Conservation (phyloP, 2,888 invertebrate species). For the Drosophila phalerata region DNA sequence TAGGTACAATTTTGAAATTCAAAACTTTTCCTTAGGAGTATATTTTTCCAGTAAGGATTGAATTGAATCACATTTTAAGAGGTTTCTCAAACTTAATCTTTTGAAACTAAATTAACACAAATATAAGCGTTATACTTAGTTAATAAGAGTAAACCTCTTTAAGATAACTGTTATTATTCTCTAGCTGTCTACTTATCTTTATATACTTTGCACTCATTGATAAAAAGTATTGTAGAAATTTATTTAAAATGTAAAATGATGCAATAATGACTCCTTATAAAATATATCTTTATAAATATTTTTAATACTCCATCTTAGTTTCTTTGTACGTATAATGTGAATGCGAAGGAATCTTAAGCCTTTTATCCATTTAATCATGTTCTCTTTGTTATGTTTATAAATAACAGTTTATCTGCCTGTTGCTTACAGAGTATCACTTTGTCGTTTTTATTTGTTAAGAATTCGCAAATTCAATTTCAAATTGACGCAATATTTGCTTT, state of each 20-base stretch:
- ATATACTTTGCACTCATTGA: background rate
- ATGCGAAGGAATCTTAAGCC: background rate
- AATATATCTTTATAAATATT: background rate
- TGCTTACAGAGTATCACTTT: slow-evolving; percentile 2
- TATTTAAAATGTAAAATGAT: background rate
- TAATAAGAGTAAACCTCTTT: background rate
- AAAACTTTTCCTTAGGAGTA: no score
- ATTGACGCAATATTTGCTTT: slow-evolving; percentile 20
- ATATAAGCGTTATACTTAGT: background rate
- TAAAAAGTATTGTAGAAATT: background rate
- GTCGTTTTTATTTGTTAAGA: background rate
- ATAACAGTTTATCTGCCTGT: no score
- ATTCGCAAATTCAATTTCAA: background rate
- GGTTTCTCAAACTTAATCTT: background rate
- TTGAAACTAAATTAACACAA: background rate
- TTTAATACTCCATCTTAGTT: background rate
- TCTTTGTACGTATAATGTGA: no score
- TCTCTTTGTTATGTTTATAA: no score
- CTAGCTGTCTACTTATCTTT: background rate
- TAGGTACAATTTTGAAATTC: no score
- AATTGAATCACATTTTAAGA: no score
- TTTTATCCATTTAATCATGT: no score
- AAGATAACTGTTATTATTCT: background rate
- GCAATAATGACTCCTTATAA: background rate
- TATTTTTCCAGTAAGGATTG: no score